phyloP scores from a whole-genome alignment of 2,113 vertebrate genomes.

The Climacteris rufus region DNA sequence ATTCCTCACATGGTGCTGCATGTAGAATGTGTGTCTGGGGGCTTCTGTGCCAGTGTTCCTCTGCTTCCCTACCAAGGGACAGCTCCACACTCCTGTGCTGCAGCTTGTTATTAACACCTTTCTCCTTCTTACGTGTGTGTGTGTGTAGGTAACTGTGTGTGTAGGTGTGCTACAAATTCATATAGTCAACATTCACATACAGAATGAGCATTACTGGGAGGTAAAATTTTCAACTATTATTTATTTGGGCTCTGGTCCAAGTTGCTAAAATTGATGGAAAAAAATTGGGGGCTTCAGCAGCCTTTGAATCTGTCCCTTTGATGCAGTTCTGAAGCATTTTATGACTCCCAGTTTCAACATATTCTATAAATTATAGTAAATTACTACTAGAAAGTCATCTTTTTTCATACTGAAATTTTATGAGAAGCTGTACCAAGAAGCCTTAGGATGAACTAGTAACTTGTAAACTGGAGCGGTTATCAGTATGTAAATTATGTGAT shows the following conservation, averaged over 20 bases:
- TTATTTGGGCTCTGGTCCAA: not conserved
- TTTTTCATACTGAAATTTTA: not conserved
- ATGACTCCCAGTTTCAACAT: not conserved
- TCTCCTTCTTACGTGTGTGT: not conserved
- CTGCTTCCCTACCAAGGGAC: not conserved
- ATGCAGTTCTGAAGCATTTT: not conserved
- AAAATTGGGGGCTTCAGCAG: not conserved
- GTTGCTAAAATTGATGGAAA: not conserved
- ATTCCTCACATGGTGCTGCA: not conserved
- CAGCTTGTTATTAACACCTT: not conserved
- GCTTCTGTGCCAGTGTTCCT: not conserved
- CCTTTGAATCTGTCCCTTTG: not conserved
- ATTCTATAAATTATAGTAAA: not conserved
- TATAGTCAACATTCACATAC: not conserved
- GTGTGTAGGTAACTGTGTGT: not conserved
- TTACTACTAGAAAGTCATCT: not conserved
- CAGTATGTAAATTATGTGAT: not conserved
- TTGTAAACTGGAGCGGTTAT: not conserved
- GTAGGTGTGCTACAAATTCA: not conserved
- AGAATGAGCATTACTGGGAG: not conserved
- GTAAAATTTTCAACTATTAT: not conserved
- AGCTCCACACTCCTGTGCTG: not conserved
- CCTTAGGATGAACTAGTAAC: not conserved
- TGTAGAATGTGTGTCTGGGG: not conserved
- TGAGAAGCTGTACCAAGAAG: not conserved